These are phyloP conservation scores for Horisme vitalbata DNA, from an alignment of 2,888 invertebrate species.

Conservation along the genomic window DNA sequence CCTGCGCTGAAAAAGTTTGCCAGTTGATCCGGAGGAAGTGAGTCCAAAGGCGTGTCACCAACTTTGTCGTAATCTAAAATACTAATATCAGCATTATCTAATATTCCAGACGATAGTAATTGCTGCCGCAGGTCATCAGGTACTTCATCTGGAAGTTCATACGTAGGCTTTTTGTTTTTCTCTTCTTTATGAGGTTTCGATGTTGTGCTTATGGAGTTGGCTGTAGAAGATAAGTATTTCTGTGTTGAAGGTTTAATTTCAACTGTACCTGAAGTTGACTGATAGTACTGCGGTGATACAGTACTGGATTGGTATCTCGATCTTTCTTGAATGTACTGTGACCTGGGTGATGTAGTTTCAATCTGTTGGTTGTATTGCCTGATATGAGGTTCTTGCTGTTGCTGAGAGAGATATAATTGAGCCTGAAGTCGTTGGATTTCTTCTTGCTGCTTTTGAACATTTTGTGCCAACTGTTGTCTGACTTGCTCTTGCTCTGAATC, in stretches of 20 bases:
- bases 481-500: constrained; percentile 71
- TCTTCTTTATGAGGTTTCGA: constrained; percentile 73
- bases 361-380: constrained; percentile 58
- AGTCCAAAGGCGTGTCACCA: constrained; percentile 92
- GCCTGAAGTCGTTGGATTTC: constrained; percentile 76
- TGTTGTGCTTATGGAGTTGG: constrained; percentile 71
- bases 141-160: constrained; percentile 92
- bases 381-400: constrained; percentile 53
- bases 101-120: constrained; percentile 91
- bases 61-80: constrained; percentile 94
- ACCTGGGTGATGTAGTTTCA: constrained; percentile 59
- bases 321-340: constrained; percentile 69
- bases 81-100: constrained; percentile 94
- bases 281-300: constrained; percentile 62
- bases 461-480: constrained; percentile 67
- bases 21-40: constrained; percentile 91
- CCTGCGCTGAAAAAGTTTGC: constrained; percentile 94
- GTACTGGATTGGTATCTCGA: constrained; percentile 64
- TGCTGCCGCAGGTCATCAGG: constrained; percentile 93
- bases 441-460: constrained; percentile 79
- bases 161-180: constrained; percentile 79
- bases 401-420: constrained; percentile 64
- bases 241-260: constrained; percentile 79
- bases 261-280: constrained; percentile 70
- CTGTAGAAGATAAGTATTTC: constrained; percentile 72